Base-by-base conservation (phyloP, 1,140 invertebrate species). In the Macrobrachium rosenbergii region DNA sequence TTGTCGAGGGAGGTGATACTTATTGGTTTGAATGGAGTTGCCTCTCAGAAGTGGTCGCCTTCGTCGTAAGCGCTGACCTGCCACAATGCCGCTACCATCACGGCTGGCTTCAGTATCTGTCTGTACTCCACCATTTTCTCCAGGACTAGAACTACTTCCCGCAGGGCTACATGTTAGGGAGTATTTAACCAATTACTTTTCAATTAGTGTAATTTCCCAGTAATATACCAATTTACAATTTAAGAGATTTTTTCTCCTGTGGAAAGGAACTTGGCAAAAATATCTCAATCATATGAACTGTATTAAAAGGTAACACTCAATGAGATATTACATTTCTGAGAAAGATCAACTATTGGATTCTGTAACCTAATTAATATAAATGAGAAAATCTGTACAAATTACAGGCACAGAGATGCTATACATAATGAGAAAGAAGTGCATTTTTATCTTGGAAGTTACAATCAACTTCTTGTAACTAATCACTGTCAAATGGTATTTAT, bases 1-100 rank as follows among this genome's bases (percentile, higher is more conserved):
- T 73, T 89, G 88, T 2, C 88, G 83, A 10, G 88, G 76, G 17
- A 89, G 63, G 69, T 86, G 82, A 52, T 52, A 52, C 7, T 52
- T 52, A 45, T 87, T 87, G 67, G 60, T 52, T 10, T 78, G 82
- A 52, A 87, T 79, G 21, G 79, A 86, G 21, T 89, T 84, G 17
- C 77, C 72, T 58, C 84, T 45, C 10, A 83, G 75, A 21, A 87
- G 80, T 17, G 80, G 67, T 23, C 82, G 76, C 78, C 84, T 69
- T 16, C 84, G 72, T 14, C 81, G 62, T 19, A 8, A 37, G 52
- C 73, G 67, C 19, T 28, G 58, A n/a, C 81, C 58, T 59, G 58
- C 28, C 16, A 45, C 28, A n/a, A 23, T 69, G 63, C 58, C 59
- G n/a, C 69, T 37, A 43, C 83, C 72, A 45, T 73, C 78, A n/a